Percentiles rank a stretch among this genome's conserved stretches.
phyloP scores from a whole-genome alignment of 2,797 vertebrate genomes.

The Orientallactaga sibirica region DNA sequence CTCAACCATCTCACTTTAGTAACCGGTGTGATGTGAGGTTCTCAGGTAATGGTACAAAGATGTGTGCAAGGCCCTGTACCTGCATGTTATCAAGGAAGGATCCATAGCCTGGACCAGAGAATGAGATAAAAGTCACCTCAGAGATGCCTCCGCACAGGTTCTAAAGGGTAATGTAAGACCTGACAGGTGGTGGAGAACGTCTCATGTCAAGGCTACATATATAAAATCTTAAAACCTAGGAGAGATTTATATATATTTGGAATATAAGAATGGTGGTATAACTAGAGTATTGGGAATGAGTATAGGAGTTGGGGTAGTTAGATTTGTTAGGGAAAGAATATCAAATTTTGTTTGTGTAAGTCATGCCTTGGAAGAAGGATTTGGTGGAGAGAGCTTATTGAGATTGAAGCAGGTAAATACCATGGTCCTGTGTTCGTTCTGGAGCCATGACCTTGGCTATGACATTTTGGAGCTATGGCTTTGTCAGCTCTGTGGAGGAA shows the following conservation, averaged over 20 bases:
- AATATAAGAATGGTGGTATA: background rate
- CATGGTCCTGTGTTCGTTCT: background rate
- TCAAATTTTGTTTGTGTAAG: background rate
- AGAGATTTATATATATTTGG: background rate
- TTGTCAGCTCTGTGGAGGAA: background rate
- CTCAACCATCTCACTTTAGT: background rate
- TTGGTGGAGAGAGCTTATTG: background rate
- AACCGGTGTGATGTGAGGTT: background rate
- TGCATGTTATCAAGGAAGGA: background rate
- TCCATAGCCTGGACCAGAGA: background rate
- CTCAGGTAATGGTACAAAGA: background rate
- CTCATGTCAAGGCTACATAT: background rate
- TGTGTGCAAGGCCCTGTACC: background rate
- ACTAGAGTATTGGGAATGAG: background rate
- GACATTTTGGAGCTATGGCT: background rate
- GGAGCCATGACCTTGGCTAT: background rate
- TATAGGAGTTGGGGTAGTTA: background rate
- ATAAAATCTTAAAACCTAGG: background rate
- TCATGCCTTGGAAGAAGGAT: too few relatives aligned
- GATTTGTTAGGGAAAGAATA: background rate
- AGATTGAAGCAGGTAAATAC: background rate
- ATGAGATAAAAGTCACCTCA: background rate
- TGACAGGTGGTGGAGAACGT: background rate
- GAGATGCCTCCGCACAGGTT: background rate
- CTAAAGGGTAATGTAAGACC: background rate